Base-by-base conservation (phyloP, 2,797 vertebrate species). In the Phrynocephalus forsythii region DNA sequence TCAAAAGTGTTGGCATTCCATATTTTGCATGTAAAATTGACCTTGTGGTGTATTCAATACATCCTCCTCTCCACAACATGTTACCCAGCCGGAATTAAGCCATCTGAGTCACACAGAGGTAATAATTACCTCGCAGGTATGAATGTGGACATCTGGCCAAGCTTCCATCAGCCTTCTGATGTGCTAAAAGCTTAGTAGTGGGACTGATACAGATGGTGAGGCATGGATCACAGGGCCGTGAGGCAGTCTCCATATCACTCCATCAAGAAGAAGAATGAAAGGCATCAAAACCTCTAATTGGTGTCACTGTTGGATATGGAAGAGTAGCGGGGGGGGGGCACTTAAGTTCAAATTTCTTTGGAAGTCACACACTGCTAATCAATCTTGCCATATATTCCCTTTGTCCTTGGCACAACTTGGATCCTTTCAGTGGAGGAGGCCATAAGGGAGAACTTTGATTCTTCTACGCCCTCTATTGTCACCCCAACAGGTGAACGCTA, bases 401-500 rank as follows among this genome's bases (percentile, higher is more conserved):
- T 68, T 52, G 24, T 71, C 26, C 68, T 81, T 80, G 22, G 13
- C n/a, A 48, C n/a, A 63, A 66, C 56, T 26, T 10, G 20, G n/a
- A 69, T 56, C 6, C 50, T 56, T 48, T 71, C 72, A 44, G 16
- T 16, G 48, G 48, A 28, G 85, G 28, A 30, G 60, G n/a, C 80
- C 84, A 86, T 86, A 50, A 30, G 76, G 52, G 60, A n/a, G 26
- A 30, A 16, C 52, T 86, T 79, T 87, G 68, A 79, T 84, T 83
- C 71, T 71, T 76, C 73, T 50, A 16, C 73, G 15, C 69, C 76
- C 20, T 24, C 22, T 15, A 0, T 33, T 33, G 15, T 66, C 78
- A 84, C 33, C 78, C 69, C 86, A 52, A 78, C 89, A 90, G 79
- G 86, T 85, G 72, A 85, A 66, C 15, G 48, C 68, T 81, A 28